Percentiles rank a stretch among this genome's conserved stretches.
Evolutionary conservation across 2,888 invertebrate genomes (phyloP).

Genomic region (Bimastos eiseni): DNA sequence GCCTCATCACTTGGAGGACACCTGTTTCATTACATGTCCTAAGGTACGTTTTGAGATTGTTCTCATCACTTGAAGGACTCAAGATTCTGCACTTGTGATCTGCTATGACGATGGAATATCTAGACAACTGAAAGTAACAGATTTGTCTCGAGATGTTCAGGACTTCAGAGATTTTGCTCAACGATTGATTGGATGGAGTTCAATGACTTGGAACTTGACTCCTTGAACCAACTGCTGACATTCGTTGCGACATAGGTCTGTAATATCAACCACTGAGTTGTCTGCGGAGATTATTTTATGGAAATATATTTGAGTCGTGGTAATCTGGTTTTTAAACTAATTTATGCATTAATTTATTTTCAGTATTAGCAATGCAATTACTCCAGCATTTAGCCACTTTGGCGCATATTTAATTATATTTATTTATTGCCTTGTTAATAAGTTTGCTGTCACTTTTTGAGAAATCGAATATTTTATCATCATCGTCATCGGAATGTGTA

Average conservation of each 20-base stretch:
- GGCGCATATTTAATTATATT: too few species aligned
- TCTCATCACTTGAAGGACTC: neutral
- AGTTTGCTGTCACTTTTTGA: neutral
- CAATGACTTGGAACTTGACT: too few species aligned
- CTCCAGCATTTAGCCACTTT: too few species aligned
- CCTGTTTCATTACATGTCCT: neutral
- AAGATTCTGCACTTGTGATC: neutral
- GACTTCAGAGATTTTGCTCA: neutral
- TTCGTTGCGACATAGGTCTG: too few species aligned
- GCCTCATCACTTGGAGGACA: neutral
- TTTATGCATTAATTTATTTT: neutral
- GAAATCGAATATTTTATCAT: neutral
- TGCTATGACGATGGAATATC: neutral
- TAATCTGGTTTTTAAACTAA: neutral
- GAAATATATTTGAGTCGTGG: too few species aligned
- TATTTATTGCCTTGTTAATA: too few species aligned
- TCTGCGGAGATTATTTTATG: too few species aligned
- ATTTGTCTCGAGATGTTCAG: neutral
- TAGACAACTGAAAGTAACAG: neutral
- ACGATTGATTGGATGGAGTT: neutral
- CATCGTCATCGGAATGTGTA: too few species aligned
- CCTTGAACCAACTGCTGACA: neutral
- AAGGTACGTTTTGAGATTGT: too few species aligned
- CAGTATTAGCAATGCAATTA: too few species aligned
- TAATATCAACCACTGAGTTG: too few species aligned